Conservation (phyloP, 1,140 invertebrate species). For the Drosophila bipectinata region DNA sequence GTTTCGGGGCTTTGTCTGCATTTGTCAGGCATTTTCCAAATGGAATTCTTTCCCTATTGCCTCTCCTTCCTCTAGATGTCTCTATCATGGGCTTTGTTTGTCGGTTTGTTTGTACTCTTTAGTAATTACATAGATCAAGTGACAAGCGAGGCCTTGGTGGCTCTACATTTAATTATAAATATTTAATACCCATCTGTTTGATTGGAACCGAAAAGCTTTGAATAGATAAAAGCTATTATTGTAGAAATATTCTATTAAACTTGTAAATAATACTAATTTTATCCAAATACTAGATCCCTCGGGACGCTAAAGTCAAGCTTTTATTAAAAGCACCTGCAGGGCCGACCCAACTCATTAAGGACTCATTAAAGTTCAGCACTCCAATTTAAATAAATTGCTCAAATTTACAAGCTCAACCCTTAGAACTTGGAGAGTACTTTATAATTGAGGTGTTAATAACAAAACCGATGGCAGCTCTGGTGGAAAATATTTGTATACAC, state of each 20-base stretch:
- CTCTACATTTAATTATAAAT: slow-evolving; percentile 45
- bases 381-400: slow-evolving; percentile 50
- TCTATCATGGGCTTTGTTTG: slow-evolving; percentile 7
- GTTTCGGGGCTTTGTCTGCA: slow-evolving; percentile 52
- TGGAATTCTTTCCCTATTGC: slow-evolving; percentile 10
- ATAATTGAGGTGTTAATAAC: slow-evolving; percentile 58
- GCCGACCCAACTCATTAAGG: slow-evolving; percentile 22
- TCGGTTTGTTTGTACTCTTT: slow-evolving; percentile 36
- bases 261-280: not conserved
- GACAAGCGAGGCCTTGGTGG: slow-evolving; percentile 16
- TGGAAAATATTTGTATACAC: slow-evolving; percentile 58
- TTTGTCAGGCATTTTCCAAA: slow-evolving; percentile 55
- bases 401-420: slow-evolving; percentile 21
- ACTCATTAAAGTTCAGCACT: slow-evolving; percentile 39
- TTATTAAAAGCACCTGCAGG: not conserved
- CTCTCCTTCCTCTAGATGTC: not conserved
- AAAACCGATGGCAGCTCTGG: slow-evolving; percentile 52
- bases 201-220: slow-evolving; percentile 9
- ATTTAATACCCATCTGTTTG: slow-evolving; percentile 9
- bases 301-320: not conserved
- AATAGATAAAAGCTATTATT: slow-evolving; percentile 7
- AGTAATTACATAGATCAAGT: slow-evolving; percentile 73
- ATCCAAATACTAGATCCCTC: not conserved
- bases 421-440: slow-evolving; percentile 28
- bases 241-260: too few species aligned